Conservation (phyloP, 35 echinoderm and acorn worm species). For the Stichopus chloronotus region DNA sequence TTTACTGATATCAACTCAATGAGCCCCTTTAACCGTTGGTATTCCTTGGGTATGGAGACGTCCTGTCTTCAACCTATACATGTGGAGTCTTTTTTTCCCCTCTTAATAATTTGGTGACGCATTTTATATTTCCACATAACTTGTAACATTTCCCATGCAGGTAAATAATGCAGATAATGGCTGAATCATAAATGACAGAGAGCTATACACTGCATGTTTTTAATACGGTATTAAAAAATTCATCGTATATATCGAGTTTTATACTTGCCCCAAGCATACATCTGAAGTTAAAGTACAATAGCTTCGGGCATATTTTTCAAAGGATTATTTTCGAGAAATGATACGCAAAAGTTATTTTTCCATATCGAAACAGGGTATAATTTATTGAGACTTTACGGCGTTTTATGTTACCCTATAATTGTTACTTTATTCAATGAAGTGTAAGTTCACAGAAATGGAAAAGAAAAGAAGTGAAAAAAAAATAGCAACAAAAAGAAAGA, state of each 20-base stretch:
- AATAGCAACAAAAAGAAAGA: background rate
- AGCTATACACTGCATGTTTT: background rate
- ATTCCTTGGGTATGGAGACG: too few relatives aligned
- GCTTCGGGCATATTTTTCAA: background rate
- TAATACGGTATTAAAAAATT: background rate
- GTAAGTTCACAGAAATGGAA: background rate
- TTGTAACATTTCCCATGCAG: too few relatives aligned
- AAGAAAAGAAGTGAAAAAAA: background rate
- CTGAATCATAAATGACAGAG: background rate
- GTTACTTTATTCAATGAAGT: slow-evolving; percentile 3
- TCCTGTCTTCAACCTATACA: too few relatives aligned
- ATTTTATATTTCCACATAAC: too few relatives aligned
- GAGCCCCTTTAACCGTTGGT: too few relatives aligned
- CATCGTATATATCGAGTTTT: background rate
- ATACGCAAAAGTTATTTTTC: background rate
- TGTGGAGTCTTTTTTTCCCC: too few relatives aligned
- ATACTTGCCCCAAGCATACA: background rate
- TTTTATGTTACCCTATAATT: background rate
- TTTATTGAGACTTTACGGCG: background rate
- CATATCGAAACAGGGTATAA: slow-evolving; percentile 6
- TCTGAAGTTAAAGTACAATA: background rate
- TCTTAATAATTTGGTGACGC: too few relatives aligned
- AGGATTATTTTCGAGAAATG: background rate
- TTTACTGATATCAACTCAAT: too few relatives aligned
- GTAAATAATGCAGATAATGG: background rate